Evolutionary conservation across 1,140 invertebrate genomes (phyloP).

Genomic region (Portunus trituberculatus): DNA sequence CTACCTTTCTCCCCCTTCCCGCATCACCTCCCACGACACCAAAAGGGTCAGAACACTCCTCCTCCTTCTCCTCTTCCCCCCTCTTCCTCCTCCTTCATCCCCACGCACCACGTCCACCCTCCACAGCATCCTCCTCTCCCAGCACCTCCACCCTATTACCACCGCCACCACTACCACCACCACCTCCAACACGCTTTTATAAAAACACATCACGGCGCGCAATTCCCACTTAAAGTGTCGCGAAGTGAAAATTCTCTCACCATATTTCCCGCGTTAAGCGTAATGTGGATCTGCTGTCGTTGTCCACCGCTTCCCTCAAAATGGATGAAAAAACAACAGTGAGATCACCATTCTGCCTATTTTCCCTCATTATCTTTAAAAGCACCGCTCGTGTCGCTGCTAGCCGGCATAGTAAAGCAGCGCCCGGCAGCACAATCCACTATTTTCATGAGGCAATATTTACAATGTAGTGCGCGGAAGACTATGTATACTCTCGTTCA

Average conservation of each 20-base stretch:
- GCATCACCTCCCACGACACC: constrained; percentile 25
- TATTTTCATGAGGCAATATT: not conserved
- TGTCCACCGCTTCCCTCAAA: not conserved
- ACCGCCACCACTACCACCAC: constrained; percentile 13
- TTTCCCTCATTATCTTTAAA: constrained; percentile 32
- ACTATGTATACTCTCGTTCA: not conserved
- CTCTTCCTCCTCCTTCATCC: not conserved
- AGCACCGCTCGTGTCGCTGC: not conserved
- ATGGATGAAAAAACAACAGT: constrained; percentile 21
- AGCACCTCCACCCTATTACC: not conserved
- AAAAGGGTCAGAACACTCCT: not conserved
- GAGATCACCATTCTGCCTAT: constrained; percentile 40
- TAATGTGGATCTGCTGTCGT: not conserved
- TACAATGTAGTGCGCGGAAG: not conserved
- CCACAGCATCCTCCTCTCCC: not conserved
- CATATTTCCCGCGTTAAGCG: not conserved
- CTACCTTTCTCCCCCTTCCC: not conserved
- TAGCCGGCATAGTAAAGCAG: not conserved
- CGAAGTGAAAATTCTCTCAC: constrained; percentile 18
- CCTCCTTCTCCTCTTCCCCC: not conserved
- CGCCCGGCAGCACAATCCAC: not conserved
- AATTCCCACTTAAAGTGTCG: constrained; percentile 18
- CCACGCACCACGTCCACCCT: not conserved
- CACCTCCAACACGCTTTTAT: constrained; percentile 13
- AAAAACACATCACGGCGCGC: not conserved